These are phyloP conservation scores for Brachyalestes nurse DNA, from an alignment of 2,797 vertebrate genomes.

Conservation along the genomic window DNA sequence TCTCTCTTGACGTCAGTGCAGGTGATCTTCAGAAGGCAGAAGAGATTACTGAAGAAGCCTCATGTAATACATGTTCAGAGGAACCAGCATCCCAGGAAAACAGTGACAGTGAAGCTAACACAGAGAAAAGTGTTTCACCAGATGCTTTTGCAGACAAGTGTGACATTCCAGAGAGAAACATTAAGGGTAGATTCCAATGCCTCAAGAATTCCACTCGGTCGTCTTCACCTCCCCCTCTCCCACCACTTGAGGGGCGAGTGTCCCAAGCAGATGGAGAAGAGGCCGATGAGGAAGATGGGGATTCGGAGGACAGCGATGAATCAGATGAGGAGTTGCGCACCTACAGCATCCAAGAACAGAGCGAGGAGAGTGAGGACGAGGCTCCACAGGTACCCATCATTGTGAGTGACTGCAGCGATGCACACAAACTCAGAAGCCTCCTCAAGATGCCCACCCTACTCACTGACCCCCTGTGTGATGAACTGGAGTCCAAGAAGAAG, in stretches of 20 bases:
- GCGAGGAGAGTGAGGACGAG: slow-evolving; percentile 83
- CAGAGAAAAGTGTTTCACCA: slow-evolving; percentile 6
- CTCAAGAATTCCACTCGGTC: slow-evolving; percentile 38
- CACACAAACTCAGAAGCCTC: slow-evolving; percentile 88
- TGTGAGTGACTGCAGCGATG: slow-evolving; percentile 88
- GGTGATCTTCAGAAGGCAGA: slow-evolving; percentile 8
- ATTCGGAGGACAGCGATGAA: slow-evolving; percentile 90
- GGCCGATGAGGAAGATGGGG: slow-evolving; percentile 83
- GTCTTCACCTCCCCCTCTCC: slow-evolving; percentile 57
- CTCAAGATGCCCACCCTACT: slow-evolving; percentile 91
- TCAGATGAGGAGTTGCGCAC: slow-evolving; percentile 94
- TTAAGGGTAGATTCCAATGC: slow-evolving; percentile 42
- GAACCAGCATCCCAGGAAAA: slow-evolving; percentile 10
- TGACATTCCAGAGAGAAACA: slow-evolving; percentile 58
- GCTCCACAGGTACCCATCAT: slow-evolving; percentile 85
- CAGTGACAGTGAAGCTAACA: slow-evolving; percentile 6
- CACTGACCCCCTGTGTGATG: slow-evolving; percentile 84
- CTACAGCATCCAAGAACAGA: slow-evolving; percentile 92
- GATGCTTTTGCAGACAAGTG: slow-evolving; percentile 19
- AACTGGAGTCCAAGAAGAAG: slow-evolving; percentile 93
- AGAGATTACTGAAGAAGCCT: slow-evolving; percentile 7
- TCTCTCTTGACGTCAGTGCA: slow-evolving; percentile 26
- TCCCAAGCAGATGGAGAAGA: slow-evolving; percentile 72
- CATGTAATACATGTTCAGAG: slow-evolving; percentile 19
- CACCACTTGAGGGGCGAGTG: slow-evolving; percentile 54